These are phyloP conservation scores for Cacoxenus indagator DNA, from an alignment of 2,888 invertebrate genomes.

Conservation along the genomic window DNA sequence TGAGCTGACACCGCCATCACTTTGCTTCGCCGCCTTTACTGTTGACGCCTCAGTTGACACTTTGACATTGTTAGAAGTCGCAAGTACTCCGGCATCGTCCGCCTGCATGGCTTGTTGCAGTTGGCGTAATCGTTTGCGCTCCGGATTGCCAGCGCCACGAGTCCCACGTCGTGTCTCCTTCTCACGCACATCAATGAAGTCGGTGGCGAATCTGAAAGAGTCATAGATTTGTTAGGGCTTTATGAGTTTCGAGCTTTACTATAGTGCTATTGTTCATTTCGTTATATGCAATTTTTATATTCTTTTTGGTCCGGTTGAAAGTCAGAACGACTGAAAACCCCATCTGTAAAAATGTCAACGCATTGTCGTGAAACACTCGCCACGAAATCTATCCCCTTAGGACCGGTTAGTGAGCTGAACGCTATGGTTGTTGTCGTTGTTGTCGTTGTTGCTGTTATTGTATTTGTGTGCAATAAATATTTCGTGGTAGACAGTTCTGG, in stretches of 20 bases:
- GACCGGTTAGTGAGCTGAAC: not conserved
- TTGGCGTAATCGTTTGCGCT: conserved; percentile 47
- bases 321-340: conserved; percentile 23
- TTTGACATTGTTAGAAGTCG: conserved; percentile 41
- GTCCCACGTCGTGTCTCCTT: conserved; percentile 89
- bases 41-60: conserved; percentile 33
- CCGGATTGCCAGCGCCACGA: conserved; percentile 73
- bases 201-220: conserved; percentile 84
- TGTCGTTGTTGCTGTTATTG: not conserved
- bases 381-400: conserved; percentile 16
- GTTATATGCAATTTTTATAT: not conserved
- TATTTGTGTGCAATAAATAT: conserved; percentile 25
- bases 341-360: conserved; percentile 12
- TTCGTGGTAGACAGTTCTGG: conserved; percentile 13
- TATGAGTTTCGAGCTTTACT: not conserved
- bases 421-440: not conserved
- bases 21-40: conserved; percentile 17
- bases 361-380: conserved; percentile 5
- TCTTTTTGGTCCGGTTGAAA: not conserved
- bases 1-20: conserved; percentile 20
- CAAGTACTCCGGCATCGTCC: conserved; percentile 42
- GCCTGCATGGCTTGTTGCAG: conserved; percentile 46
- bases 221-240: not conserved
- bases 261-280: not conserved
- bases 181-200: conserved; percentile 94